phyloP scores from a whole-genome alignment of 2,888 invertebrate genomes.

The Hirtodrosophila histrioides region DNA sequence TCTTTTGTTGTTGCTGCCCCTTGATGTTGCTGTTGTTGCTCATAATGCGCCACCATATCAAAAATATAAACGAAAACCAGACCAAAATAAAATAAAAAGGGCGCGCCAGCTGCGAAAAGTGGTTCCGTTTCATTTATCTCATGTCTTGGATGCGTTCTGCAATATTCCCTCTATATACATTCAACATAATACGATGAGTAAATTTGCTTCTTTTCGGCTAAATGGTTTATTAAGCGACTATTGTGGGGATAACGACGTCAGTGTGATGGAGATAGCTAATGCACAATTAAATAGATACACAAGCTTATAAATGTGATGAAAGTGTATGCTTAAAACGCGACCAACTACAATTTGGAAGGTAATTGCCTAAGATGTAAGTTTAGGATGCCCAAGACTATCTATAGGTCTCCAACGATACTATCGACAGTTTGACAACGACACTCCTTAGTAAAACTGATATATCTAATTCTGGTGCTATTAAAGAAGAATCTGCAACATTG shows the following conservation, averaged over 20 bases:
- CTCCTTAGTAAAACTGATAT: too few relatives aligned
- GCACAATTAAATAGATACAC: constrained; percentile 27
- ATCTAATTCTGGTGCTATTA: not conserved
- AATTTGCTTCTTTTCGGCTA: constrained; percentile 11
- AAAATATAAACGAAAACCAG: constrained; percentile 8
- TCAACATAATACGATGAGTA: constrained; percentile 24
- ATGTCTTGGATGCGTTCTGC: constrained; percentile 55
- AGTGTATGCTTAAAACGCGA: not conserved
- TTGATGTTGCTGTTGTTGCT: constrained; percentile 47
- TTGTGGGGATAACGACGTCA: constrained; percentile 44
- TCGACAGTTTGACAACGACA: too few relatives aligned
- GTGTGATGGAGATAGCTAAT: constrained; percentile 25
- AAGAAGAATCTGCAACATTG: not conserved
- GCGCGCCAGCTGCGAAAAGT: constrained; percentile 66
- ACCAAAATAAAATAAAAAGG: constrained; percentile 42
- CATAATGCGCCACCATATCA: constrained; percentile 59
- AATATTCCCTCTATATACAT: constrained; percentile 10
- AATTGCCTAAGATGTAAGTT: too few relatives aligned
- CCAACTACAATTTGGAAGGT: too few relatives aligned
- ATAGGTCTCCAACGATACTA: too few relatives aligned
- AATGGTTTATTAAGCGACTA: constrained; percentile 6
- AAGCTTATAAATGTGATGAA: not conserved
- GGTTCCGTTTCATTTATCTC: constrained; percentile 82
- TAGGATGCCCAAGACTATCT: too few relatives aligned
- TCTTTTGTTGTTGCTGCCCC: constrained; percentile 45